phyloP scores from a whole-genome alignment of 2,888 invertebrate genomes.

The Entomobrya multifasciata region DNA sequence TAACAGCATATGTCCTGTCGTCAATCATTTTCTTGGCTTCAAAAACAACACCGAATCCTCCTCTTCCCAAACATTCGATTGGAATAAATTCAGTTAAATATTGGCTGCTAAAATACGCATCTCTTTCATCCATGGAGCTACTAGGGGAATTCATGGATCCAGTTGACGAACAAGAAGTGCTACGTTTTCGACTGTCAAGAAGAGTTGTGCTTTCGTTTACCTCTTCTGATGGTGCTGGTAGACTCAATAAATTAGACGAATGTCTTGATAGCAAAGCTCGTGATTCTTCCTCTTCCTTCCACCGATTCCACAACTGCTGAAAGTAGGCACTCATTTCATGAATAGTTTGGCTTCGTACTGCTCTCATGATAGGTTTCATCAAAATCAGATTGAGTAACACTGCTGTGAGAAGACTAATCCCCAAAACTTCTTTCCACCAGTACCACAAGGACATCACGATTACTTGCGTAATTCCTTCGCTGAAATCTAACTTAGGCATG shows the following conservation, averaged over 20 bases:
- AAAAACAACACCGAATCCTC: conserved; percentile 98
- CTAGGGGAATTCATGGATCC: conserved; percentile 75
- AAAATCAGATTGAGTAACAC: conserved; percentile 77
- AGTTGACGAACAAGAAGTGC: conserved; percentile 65
- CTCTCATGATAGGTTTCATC: conserved; percentile 77
- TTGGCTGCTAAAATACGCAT: conserved; percentile 83
- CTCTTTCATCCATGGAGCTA: conserved; percentile 60
- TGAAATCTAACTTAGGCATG: conserved; percentile 81
- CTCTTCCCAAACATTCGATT: conserved; percentile 90
- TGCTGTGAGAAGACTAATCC: conserved; percentile 88
- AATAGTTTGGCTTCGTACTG: conserved; percentile 76
- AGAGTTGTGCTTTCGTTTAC: background rate
- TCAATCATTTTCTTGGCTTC: conserved; percentile 96
- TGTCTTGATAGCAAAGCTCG: conserved; percentile 55
- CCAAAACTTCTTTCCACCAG: conserved; percentile 92
- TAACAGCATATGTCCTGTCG: conserved; percentile 96
- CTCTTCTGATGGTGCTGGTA: conserved; percentile 26
- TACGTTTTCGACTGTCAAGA: conserved; percentile 64
- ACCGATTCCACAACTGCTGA: conserved; percentile 68
- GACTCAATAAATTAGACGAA: conserved; percentile 40
- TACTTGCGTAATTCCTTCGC: conserved; percentile 82
- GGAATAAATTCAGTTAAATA: conserved; percentile 93
- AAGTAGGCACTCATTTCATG: conserved; percentile 76
- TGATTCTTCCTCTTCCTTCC: conserved; percentile 73
- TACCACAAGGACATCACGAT: conserved; percentile 89